A percentile compares a stretch with the other conserved stretches of the same genome.
phyloP scores from a whole-genome alignment of 2,797 vertebrate species.

The Aythya fuligula region DNA sequence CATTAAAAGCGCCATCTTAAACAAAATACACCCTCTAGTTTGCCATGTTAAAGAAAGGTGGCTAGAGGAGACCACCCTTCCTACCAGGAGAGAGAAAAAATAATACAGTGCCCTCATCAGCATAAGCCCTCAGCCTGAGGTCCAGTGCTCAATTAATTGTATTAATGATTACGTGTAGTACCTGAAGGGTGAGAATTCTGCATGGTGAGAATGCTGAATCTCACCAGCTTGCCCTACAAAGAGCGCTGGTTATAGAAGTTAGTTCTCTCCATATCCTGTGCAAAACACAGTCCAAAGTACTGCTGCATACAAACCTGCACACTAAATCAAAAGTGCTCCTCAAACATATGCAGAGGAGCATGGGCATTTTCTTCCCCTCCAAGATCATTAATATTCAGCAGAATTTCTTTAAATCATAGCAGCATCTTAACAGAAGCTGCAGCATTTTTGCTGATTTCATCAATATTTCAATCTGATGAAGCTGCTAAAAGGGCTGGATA shows the following conservation, averaged over 20 bases:
- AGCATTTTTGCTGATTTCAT: background rate
- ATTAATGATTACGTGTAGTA: slow-evolving; percentile 79
- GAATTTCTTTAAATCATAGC: slow-evolving; percentile 32
- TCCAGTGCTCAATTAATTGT: slow-evolving; percentile 84
- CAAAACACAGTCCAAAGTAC: background rate
- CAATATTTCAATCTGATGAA: background rate
- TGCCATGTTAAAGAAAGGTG: slow-evolving; percentile 77
- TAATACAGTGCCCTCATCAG: slow-evolving; percentile 83
- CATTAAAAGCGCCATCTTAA: background rate
- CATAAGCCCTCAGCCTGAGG: slow-evolving; percentile 80
- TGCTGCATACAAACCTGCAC: background rate
- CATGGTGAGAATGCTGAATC: background rate
- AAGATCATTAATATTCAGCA: background rate
- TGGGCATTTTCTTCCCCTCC: background rate
- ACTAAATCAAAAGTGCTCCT: slow-evolving; percentile 20
- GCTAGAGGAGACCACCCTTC: slow-evolving; percentile 76
- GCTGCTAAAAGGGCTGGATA: background rate
- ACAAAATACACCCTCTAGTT: slow-evolving; percentile 19
- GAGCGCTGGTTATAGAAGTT: background rate
- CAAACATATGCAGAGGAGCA: background rate
- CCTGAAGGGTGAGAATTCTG: slow-evolving; percentile 15
- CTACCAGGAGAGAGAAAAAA: slow-evolving; percentile 79
- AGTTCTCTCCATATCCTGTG: background rate
- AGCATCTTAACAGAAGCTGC: slow-evolving; percentile 1
- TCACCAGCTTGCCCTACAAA: slow-evolving; percentile 29